Evolutionary conservation across 2,113 vertebrate species (phyloP), one percentile per base, ranked within the genome.

Genomic region (Labeo rohita): DNA sequence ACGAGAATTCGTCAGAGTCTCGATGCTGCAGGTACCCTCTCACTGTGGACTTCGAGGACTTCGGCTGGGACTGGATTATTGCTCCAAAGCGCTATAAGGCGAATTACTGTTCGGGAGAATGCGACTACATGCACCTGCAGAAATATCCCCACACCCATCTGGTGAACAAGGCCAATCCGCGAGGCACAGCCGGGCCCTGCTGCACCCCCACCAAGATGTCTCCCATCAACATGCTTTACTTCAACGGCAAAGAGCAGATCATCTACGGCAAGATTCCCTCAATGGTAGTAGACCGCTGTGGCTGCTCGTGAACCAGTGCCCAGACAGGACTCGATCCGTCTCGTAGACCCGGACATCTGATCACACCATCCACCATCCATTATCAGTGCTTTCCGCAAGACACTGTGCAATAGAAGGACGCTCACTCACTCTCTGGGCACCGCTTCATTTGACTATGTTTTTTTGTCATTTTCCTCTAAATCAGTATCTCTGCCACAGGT

Each of bases 81-180:
- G 98, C 98, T n/a, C 98, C 98, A 7, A 99, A 99, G 88, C 96
- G 98, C 95, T 99, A 99, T 92, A 99, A 99, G 95, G 98, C 98
- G 15, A 98, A 99, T 90, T 99, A 99, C 74, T 99, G 98, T 95
- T 98, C 97, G 0, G 98, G 98, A 90, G 97, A 99, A 93, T 99
- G 98, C 39, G 98, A 99, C 94, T 98, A 98, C 93, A 97, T 98
- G 86, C 97, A 99, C 94, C 92, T 99, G 95, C 97, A 99, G 93
- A 99, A 99, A 91, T 99, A 98, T 89, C 98, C 98, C 0, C 98
- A 99, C 93, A 99, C 98, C 78, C 98, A 99, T 92, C 96, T 99
- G 1, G 98, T 99, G 59, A 98, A 98, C 94, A 97, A 98, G 92
- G 97, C 97, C 84, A 99, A 97, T 88, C 98, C 98, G 36, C 92